Conservation (phyloP, 2,888 invertebrate species). For the Ischnus inquisitorius region DNA sequence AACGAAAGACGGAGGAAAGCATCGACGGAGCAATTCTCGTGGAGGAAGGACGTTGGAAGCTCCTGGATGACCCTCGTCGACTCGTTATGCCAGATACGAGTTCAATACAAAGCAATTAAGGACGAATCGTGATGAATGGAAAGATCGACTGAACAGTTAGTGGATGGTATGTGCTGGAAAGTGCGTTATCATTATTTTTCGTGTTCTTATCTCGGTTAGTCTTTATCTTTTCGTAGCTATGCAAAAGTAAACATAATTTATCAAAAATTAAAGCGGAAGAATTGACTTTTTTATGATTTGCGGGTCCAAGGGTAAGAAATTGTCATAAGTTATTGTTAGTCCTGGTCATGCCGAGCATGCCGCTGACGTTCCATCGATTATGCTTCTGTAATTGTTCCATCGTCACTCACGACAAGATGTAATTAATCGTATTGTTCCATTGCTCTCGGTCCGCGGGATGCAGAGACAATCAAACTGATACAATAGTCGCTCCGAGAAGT, state of each 20-base stretch:
- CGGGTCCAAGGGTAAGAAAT: too few species aligned
- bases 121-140: too few species aligned
- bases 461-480: conserved; percentile 25
- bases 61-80: not conserved
- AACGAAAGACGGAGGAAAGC: not conserved
- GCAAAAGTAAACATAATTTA: too few species aligned
- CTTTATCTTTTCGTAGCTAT: too few species aligned
- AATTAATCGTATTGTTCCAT: conserved; percentile 30
- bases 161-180: not conserved
- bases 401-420: not conserved
- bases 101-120: not conserved
- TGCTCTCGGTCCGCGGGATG: not conserved
- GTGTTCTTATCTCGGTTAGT: too few species aligned
- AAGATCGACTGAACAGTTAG: too few species aligned
- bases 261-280: not conserved
- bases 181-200: not conserved
- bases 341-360: not conserved
- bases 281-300: too few species aligned
- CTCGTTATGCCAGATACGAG: not conserved
- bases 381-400: not conserved
- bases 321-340: not conserved
- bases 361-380: not conserved
- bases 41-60: not conserved
- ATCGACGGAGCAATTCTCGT: not conserved
- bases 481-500: not conserved